Base-by-base conservation (phyloP, 2,888 invertebrate genomes). In the Lagria hirta region DNA sequence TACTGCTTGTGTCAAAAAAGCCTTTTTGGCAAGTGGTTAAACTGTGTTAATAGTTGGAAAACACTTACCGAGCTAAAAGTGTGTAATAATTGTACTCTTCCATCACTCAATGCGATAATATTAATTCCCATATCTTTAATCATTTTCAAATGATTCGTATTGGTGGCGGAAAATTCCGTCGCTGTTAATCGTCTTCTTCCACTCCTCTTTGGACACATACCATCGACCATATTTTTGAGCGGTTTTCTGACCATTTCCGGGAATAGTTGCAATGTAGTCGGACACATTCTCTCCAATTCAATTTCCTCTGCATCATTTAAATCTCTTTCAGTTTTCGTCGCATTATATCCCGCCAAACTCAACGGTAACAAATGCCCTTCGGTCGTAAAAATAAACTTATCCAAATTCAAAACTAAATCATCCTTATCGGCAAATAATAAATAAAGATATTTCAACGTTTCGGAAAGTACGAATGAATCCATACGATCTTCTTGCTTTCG, bases 391-490 rank as follows among this genome's bases (percentile, higher is more conserved):
- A 93, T 82, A 70, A 91, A 93, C 66, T 91, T 86, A 65, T 92
- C 89, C 35, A 93, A 71, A 68, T 90, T 84, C 8, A 93, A 72
- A 4, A 88, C 79, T 30, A 93, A 72, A 62, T 97, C 95, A 17
- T 80, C 82, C 37, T 88, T 85, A 56, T 96, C 88, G 18, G 94
- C 84, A 69, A 98, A 99, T 42, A 99, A 73, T 68, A 99, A 79
- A 72, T 85, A 99, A 5, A 99, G 76, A 69, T 99, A 99, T 71
- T 99, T 99, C 65, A 99, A 90, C 0, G 98, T 99, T 75, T 99
- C 98, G 0, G 98, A 91, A 1, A 99, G 76, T 0, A 99, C 94
- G 74, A 93, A 99, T 0, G 97, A 97, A 69, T 99, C 98, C 96
- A 99, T 96, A 51, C 96, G 82, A 66, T 98, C 96, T 66, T 97